Evolutionary conservation across 2,797 vertebrate genomes (phyloP), one percentile per base, ranked within the genome.

Genomic region (Micrastur ruficollis): DNA sequence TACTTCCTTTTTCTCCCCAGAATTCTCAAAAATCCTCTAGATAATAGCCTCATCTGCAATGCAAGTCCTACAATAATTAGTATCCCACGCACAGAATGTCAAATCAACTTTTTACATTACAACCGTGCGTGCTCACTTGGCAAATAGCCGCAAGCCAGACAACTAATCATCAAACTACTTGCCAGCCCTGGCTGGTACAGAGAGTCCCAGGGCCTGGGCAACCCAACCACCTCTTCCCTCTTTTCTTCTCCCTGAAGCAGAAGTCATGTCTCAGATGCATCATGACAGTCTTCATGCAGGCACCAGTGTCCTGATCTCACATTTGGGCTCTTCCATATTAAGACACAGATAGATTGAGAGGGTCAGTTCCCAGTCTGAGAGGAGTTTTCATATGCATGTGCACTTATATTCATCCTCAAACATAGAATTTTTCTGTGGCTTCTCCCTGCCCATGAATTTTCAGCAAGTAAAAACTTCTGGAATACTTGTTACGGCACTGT

Each of bases 221-320:
- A 21, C 26, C 55, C 13, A 27, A 1, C 2, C 2, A 26, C 27
- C 25, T 52, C 14, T 68, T 80, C 7, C 11, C 5, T 53, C 46
- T 56, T 86, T 59, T 20, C 40, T 38, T 49, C 18, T 2, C 8
- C 4, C 19, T 66, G 31, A 73, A 66, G 15, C 5, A 62, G 29
- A 66, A 16, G 5, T 42, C n/a, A 2, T 7, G 9, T 42, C 19
- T 74, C 3, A 0, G 38, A 14, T 27, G 2, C 29, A 21, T 29
- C 0, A 0, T 14, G 23, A 25, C 11, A 81, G 5, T 21, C 20
- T 56, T 6, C 6, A 7, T 4, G 11, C 0, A 1, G 6, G 16
- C 25, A 31, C 29, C 5, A 5, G 6, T n/a, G n/a, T n/a, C 4
- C 19, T 11, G 0, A 31, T 12, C 31, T 46, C n/a, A 29, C 8